These are phyloP conservation scores for Heliconius erato DNA, from an alignment of 2,888 invertebrate genomes.

Conservation along the genomic window DNA sequence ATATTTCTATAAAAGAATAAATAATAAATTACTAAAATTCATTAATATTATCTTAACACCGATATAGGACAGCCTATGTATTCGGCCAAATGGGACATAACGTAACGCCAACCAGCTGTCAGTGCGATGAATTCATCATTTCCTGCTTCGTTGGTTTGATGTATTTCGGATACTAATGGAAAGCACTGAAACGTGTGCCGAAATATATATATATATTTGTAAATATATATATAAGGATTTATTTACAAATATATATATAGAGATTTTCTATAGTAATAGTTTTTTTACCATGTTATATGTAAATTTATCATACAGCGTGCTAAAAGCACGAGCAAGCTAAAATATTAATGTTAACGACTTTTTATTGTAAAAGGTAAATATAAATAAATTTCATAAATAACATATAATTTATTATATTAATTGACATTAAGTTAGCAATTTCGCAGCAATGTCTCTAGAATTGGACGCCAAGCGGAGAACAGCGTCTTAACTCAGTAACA, in stretches of 20 bases:
- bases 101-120: constrained; percentile 60
- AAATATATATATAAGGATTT: not conserved
- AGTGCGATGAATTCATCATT: constrained; percentile 60
- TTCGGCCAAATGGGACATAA: constrained; percentile 45
- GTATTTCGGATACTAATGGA: constrained; percentile 34
- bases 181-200: constrained; percentile 8
- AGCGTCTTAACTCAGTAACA: too few relatives aligned
- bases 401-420: too few relatives aligned
- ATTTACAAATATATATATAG: too few relatives aligned
- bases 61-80: constrained; percentile 21
- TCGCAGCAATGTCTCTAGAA: too few relatives aligned
- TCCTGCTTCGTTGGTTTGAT: constrained; percentile 59
- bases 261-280: not conserved
- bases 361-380: too few relatives aligned
- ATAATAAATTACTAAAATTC: constrained; percentile 7
- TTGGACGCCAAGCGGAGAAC: too few relatives aligned
- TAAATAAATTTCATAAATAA: too few relatives aligned
- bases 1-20: not conserved
- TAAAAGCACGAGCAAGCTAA: too few relatives aligned
- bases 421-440: too few relatives aligned
- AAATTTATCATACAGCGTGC: too few relatives aligned
- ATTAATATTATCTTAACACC: not conserved
- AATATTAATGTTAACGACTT: too few relatives aligned
- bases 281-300: too few relatives aligned
- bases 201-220: not conserved